Conservation (phyloP, 2,888 invertebrate genomes). For the Spodoptera exigua region DNA sequence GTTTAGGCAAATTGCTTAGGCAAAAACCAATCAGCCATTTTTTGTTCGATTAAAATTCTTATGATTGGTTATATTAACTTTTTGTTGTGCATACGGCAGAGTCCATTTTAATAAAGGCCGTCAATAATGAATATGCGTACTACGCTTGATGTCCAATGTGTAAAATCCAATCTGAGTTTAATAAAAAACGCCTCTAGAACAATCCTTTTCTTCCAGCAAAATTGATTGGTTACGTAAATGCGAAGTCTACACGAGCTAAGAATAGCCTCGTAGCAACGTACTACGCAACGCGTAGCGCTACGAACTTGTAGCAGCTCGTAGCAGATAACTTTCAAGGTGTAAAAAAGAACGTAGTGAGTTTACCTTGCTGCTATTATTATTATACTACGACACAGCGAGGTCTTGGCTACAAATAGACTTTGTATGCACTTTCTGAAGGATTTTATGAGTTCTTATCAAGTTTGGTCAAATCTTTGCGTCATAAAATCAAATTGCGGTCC, state of each 20-base stretch:
- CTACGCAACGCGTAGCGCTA: slow-evolving; percentile 52
- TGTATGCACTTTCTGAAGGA: slow-evolving; percentile 16
- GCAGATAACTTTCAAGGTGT: slow-evolving; percentile 43
- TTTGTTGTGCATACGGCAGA: no score
- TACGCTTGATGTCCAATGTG: background rate
- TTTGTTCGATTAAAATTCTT: no score
- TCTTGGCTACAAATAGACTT: slow-evolving; percentile 22
- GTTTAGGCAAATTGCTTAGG: no score
- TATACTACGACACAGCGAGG: slow-evolving; percentile 18
- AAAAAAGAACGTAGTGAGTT: slow-evolving; percentile 37
- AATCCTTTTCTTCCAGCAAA: slow-evolving; percentile 25
- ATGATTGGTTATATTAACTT: no score
- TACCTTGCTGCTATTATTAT: slow-evolving; percentile 42
- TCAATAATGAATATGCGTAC: background rate
- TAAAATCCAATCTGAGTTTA: slow-evolving; percentile 5
- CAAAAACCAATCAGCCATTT: no score
- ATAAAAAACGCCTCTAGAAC: slow-evolving; percentile 3
- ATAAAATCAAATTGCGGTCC: slow-evolving; percentile 39
- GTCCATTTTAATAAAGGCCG: no score
- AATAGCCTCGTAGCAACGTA: slow-evolving; percentile 49
- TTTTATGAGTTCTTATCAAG: slow-evolving; percentile 30
- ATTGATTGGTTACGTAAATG: slow-evolving; percentile 45
- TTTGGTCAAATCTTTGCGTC: slow-evolving; percentile 20
- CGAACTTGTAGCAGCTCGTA: slow-evolving; percentile 45
- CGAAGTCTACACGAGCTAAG: slow-evolving; percentile 32